These are phyloP conservation scores for Nothocercus julius DNA, from an alignment of 2,113 vertebrate genomes.

Conservation along the genomic window DNA sequence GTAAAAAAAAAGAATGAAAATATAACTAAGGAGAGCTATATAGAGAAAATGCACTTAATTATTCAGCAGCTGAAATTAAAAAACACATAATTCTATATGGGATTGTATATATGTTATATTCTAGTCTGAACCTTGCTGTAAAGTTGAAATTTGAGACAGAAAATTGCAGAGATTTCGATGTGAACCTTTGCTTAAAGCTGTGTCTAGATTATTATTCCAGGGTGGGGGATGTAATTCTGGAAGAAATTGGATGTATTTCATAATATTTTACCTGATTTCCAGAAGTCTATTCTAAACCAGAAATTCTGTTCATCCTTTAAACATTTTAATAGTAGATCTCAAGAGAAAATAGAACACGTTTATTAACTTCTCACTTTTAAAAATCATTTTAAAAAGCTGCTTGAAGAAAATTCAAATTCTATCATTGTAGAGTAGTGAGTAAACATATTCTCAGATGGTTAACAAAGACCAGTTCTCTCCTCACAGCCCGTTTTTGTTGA, in stretches of 20 bases:
- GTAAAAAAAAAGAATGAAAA: background rate
- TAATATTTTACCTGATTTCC: background rate
- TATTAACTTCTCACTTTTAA: background rate
- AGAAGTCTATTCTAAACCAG: background rate
- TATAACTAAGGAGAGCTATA: background rate
- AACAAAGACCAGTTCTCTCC: background rate
- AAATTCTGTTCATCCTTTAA: background rate
- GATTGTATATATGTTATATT: background rate
- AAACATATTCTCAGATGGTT: background rate
- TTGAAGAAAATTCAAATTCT: background rate
- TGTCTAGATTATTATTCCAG: background rate
- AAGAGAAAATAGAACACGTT: background rate
- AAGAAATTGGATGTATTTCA: background rate
- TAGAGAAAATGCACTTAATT: background rate
- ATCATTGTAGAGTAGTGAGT: background rate
- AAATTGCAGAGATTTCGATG: background rate
- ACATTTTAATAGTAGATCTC: background rate
- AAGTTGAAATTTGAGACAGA: background rate
- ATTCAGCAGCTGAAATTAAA: background rate
- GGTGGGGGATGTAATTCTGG: background rate
- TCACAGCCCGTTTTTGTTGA: background rate
- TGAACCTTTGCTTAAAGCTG: background rate
- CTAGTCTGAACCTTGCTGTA: background rate
- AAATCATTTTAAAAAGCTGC: background rate
- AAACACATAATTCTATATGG: background rate